Base-by-base conservation (phyloP, 2,113 vertebrate species). In the Astur gentilis region DNA sequence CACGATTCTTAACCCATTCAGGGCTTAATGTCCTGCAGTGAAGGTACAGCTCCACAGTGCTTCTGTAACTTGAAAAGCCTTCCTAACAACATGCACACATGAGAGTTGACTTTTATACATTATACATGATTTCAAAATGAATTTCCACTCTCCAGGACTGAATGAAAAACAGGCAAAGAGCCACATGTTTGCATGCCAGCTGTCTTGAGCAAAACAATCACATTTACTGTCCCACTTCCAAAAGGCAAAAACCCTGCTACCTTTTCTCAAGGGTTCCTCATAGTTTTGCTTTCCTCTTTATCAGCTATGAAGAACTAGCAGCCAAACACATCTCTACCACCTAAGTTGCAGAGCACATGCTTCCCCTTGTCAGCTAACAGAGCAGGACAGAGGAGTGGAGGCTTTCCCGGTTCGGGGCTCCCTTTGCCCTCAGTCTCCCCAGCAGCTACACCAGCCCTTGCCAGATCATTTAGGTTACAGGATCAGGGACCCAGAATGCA, bases 351-450 rank as follows among this genome's bases (percentile, higher is more conserved):
- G 60, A 65, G 29, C 21, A 38, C 18, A 42, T 11, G 23, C n/a
- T 57, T 47, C 16, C 12, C 45, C 40, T n/a, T 38, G 7, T 23
- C 13, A 3, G 55, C 42, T 78, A 26, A 47, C 9, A 19, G 36
- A 36, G 16, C 3, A 1, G 40, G 40, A 54, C 21, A 7, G 20
- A 32, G 19, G 20, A 72, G 14, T 0, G 2, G 34, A 83, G 44
- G 21, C 17, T 69, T 45, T 50, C 34, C 19, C 1, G 1, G 25
- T n/a, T 49, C 38, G 25, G 38, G 1, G 0, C 18, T 76, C 38
- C 29, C 29, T 36, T 66, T 31, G 6, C 1, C 26, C 58, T 52
- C 47, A 2, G 3, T 44, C 47, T 38, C 29, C n/a, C 26, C 44
- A 87, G 31, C 9, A 82, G n/a, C 54, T 40, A 52, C 0, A 0